A percentile compares a stretch with the other conserved stretches of the same genome.
These are phyloP conservation scores for Drosophila ananassae DNA, from an alignment of 1,140 invertebrate species.

Conservation along the genomic window DNA sequence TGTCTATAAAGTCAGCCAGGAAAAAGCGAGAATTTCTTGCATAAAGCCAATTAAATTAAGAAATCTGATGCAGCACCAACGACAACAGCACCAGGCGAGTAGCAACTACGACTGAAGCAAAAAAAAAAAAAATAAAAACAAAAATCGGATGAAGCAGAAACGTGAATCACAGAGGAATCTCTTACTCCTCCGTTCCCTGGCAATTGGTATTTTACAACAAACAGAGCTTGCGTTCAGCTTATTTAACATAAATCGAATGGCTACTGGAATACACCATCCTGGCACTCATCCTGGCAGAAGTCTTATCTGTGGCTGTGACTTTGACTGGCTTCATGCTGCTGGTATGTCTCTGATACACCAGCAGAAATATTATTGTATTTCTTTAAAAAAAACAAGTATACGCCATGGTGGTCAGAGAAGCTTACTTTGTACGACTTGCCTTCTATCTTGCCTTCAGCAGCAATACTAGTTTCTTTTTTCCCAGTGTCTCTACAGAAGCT, in stretches of 20 bases:
- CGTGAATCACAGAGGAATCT: slow-evolving; percentile 64
- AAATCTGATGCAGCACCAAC: slow-evolving; percentile 74
- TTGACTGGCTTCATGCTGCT: slow-evolving; percentile 32
- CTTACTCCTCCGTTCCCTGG: slow-evolving; percentile 25
- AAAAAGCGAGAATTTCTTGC: slow-evolving; percentile 67
- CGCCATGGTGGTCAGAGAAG: neutral
- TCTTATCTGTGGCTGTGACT: slow-evolving; percentile 35
- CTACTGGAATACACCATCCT: slow-evolving; percentile 74
- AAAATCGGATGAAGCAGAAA: slow-evolving; percentile 38
- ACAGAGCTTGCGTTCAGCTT: slow-evolving; percentile 71
- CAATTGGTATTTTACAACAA: slow-evolving; percentile 83
- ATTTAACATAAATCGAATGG: slow-evolving; percentile 82
- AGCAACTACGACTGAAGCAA: neutral
- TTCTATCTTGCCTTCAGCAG: no score
- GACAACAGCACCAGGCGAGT: slow-evolving; percentile 39
- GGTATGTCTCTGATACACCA: slow-evolving; percentile 21
- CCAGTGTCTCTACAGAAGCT: slow-evolving; percentile 2
- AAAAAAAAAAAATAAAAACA: slow-evolving; percentile 6
- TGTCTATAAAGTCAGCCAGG: slow-evolving; percentile 64
- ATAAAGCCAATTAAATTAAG: slow-evolving; percentile 83
- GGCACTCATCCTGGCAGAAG: slow-evolving; percentile 13
- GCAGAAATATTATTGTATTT: slow-evolving; percentile 1
- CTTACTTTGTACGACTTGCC: no score
- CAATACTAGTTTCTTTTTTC: neutral
- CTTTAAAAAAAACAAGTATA: slow-evolving; percentile 2